These are phyloP conservation scores for Pheosia gnoma DNA, from an alignment of 2,888 invertebrate genomes.

Conservation along the genomic window DNA sequence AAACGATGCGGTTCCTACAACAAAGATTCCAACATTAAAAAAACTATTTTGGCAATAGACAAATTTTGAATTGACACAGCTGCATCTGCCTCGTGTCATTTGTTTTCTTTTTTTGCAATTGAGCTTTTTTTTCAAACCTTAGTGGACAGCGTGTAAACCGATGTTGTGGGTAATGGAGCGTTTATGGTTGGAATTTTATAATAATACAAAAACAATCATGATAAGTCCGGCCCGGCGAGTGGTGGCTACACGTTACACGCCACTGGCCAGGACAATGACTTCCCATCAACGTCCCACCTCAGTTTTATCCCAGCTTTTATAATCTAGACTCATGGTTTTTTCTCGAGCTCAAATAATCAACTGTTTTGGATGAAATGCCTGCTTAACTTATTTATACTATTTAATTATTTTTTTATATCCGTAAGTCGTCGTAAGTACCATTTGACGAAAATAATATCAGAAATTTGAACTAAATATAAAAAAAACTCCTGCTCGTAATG, in stretches of 20 bases:
- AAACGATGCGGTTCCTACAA: not conserved
- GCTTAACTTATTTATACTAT: too few species aligned
- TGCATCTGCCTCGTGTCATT: constrained; percentile 11
- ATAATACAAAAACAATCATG: constrained; percentile 78
- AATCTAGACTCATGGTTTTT: too few species aligned
- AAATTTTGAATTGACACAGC: not conserved
- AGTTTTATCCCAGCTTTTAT: not conserved
- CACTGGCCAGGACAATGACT: constrained; percentile 77
- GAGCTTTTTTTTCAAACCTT: constrained; percentile 25
- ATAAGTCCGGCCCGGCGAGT: constrained; percentile 60
- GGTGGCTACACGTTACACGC: constrained; percentile 54
- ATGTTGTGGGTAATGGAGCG: constrained; percentile 26
- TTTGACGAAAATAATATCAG: too few species aligned
- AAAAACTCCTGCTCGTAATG: too few species aligned
- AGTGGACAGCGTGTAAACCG: constrained; percentile 33
- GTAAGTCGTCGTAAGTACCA: too few species aligned
- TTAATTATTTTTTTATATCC: too few species aligned
- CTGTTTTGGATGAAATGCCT: too few species aligned
- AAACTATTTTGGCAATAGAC: too few species aligned
- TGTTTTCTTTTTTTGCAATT: constrained; percentile 1
- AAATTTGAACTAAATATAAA: too few species aligned
- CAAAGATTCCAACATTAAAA: not conserved
- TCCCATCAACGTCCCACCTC: constrained; percentile 30
- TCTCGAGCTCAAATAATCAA: too few species aligned
- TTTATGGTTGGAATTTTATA: constrained; percentile 69